These are phyloP conservation scores for Cepaea nemoralis DNA, from an alignment of 1,140 invertebrate genomes.

Conservation along the genomic window DNA sequence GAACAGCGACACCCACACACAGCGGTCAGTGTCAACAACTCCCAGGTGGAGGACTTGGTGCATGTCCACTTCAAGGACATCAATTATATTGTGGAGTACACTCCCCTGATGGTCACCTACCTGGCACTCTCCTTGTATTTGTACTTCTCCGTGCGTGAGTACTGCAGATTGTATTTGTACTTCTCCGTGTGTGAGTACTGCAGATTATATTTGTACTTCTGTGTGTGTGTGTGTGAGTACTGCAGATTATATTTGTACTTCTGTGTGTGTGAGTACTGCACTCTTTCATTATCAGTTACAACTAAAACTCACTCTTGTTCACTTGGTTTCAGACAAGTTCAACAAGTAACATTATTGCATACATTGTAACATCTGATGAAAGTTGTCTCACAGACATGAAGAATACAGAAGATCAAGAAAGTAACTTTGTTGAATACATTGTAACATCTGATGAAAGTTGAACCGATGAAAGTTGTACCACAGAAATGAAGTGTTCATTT, in stretches of 20 bases:
- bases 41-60: constrained; percentile 65
- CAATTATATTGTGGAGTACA: constrained; percentile 87
- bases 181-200: constrained; percentile 92
- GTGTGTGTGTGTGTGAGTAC: constrained; percentile 88
- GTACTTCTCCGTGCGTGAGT: constrained; percentile 93
- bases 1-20: constrained; percentile 79
- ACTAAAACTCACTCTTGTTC: too few relatives aligned
- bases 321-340: too few relatives aligned
- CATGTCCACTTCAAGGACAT: constrained; percentile 76
- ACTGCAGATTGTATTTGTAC: constrained; percentile 91
- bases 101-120: constrained; percentile 87
- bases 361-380: too few relatives aligned
- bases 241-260: constrained; percentile 95
- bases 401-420: too few relatives aligned
- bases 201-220: constrained; percentile 95
- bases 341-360: too few relatives aligned
- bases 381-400: too few relatives aligned
- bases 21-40: constrained; percentile 71
- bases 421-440: too few relatives aligned
- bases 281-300: too few relatives aligned
- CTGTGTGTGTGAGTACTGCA: too few relatives aligned
- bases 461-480: too few relatives aligned
- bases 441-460: too few relatives aligned
- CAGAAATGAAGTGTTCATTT: too few relatives aligned
- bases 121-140: constrained; percentile 89